Percentiles rank a stretch among this genome's conserved stretches.
Evolutionary conservation across 2,888 invertebrate genomes (phyloP).

Genomic region (Microctonus aethiopoides): DNA sequence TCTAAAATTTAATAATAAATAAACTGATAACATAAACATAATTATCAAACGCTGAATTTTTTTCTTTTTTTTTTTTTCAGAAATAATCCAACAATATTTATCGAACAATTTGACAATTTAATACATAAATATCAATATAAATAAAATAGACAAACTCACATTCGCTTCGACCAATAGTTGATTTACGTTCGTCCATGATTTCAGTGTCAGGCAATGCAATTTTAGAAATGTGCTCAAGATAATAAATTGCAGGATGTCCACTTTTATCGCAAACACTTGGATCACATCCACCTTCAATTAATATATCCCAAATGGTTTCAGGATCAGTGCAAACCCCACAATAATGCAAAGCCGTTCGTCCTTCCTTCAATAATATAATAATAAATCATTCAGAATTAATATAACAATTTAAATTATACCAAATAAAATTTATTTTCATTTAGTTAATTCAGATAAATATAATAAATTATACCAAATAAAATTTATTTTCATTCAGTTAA

Average conservation of each 20-base stretch:
- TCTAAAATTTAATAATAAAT: too few species aligned
- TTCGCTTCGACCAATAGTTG: constrained; percentile 49
- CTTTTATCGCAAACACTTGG: constrained; percentile 72
- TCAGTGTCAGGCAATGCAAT: constrained; percentile 69
- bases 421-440: too few species aligned
- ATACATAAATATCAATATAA: too few species aligned
- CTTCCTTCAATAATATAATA: constrained; percentile 69
- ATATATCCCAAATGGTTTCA: constrained; percentile 71
- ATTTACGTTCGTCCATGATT: constrained; percentile 52
- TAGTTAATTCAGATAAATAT: too few species aligned
- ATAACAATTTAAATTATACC: neutral
- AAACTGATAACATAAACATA: too few species aligned
- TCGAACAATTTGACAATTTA: too few species aligned
- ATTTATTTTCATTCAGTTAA: too few species aligned
- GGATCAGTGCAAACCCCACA: constrained; percentile 73
- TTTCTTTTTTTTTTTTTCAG: too few species aligned
- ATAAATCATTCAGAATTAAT: neutral
- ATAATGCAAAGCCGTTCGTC: constrained; percentile 77
- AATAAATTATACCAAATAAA: too few species aligned
- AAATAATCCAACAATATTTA: too few species aligned
- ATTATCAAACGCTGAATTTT: too few species aligned
- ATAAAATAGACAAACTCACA: too few species aligned
- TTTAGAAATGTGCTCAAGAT: constrained; percentile 70
- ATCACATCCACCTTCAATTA: constrained; percentile 75
- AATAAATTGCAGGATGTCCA: constrained; percentile 71